A percentile compares a stretch with the other conserved stretches of the same genome.
These are phyloP conservation scores for Epizoanthus rinbou DNA, from an alignment of 92 coral and sea anemone species.

Conservation along the genomic window DNA sequence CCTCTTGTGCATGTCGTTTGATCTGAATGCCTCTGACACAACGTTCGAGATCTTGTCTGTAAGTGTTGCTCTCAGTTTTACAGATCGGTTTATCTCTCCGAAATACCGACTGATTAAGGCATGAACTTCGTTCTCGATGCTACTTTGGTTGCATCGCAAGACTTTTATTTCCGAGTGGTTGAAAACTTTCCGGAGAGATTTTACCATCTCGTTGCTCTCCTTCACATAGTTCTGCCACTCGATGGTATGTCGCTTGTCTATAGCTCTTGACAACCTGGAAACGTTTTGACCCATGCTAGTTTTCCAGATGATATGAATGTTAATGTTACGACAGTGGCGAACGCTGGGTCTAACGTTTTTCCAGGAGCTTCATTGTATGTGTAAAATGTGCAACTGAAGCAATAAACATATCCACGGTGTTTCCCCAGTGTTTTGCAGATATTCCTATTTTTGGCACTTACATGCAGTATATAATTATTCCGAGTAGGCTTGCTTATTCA, in stretches of 20 bases:
- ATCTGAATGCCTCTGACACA: conserved; percentile 1
- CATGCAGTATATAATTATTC: no score
- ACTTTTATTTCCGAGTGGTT: not conserved
- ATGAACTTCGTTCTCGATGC: not conserved
- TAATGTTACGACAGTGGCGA: no score
- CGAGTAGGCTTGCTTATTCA: no score
- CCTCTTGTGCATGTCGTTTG: not conserved
- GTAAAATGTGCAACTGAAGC: no score
- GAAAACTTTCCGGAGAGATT: not conserved
- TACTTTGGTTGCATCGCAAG: not conserved
- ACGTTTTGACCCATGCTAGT: conserved; percentile 14
- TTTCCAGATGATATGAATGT: no score
- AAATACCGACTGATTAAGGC: not conserved
- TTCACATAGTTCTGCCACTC: not conserved
- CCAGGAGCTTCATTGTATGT: no score
- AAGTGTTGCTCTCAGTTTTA: not conserved
- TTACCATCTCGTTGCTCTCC: not conserved
- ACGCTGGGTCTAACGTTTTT: no score
- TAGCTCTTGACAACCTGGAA: not conserved
- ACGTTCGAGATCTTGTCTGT: not conserved
- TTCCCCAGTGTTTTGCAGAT: no score
- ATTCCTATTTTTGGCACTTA: no score
- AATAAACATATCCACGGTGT: no score
- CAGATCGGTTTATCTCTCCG: not conserved
- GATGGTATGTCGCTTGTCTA: not conserved